Percentiles rank a stretch among this genome's conserved stretches.
Evolutionary conservation across 2,888 invertebrate species (phyloP).

Genomic region (Yponomeuta cagnagella): DNA sequence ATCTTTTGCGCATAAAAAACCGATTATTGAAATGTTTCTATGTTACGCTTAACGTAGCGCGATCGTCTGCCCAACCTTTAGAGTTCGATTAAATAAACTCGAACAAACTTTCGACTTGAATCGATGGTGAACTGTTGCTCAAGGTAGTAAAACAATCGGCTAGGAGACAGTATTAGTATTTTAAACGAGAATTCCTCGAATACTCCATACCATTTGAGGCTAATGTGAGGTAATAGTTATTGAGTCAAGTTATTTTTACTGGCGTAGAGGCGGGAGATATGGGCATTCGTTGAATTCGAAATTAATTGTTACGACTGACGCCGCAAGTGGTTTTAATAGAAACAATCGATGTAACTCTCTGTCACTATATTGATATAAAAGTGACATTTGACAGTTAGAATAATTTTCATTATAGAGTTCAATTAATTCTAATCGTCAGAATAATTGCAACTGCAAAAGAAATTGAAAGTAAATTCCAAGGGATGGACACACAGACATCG

Average conservation of each 20-base stretch:
- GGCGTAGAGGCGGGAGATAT: background rate
- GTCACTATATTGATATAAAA: background rate
- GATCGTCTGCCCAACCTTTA: background rate
- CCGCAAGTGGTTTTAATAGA: background rate
- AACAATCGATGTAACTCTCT: background rate
- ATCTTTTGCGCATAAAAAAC: no score
- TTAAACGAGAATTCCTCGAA: background rate
- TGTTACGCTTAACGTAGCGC: background rate
- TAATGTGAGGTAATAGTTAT: conserved; percentile 11
- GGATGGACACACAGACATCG: no score
- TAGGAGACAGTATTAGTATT: conserved; percentile 4
- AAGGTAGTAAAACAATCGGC: conserved; percentile 1
- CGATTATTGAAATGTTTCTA: no score
- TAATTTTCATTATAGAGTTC: background rate
- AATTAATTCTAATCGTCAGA: background rate
- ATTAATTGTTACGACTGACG: background rate
- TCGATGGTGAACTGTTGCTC: background rate
- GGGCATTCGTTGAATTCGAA: conserved; percentile 7
- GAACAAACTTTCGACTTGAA: background rate
- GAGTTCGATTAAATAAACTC: background rate
- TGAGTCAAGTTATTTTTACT: conserved; percentile 8
- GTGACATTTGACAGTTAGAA: background rate
- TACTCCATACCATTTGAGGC: background rate
- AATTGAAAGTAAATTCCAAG: no score
- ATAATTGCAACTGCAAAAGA: no score